These are phyloP conservation scores for Coryphaenoides rupestris DNA, from an alignment of 2,113 vertebrate genomes.

Conservation along the genomic window DNA sequence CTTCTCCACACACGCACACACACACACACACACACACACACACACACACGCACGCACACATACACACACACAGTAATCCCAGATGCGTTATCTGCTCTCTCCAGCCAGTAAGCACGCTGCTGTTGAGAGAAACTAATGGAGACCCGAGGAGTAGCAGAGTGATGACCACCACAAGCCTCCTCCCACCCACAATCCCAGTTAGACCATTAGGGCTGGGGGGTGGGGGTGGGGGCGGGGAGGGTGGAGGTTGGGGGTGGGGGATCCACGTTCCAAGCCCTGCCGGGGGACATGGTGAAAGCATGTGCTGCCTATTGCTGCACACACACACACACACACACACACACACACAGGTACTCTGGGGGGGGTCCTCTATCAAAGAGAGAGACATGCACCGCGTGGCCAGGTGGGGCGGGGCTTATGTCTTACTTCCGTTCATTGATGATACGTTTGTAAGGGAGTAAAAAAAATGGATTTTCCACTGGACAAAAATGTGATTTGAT, in stretches of 20 bases:
- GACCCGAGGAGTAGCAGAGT: conserved; percentile 7
- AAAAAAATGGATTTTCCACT: no score
- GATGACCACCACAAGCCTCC: conserved; percentile 59
- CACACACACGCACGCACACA: neutral
- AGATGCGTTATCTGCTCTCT: conserved; percentile 52
- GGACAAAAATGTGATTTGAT: no score
- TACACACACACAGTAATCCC: conserved; percentile 39
- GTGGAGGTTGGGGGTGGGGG: neutral
- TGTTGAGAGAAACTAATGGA: conserved; percentile 57
- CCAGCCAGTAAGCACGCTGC: conserved; percentile 51
- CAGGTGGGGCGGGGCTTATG: neutral
- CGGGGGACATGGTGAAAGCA: conserved; percentile 40
- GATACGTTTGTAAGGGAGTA: no score
- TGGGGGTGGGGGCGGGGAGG: neutral
- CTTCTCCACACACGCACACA: conserved; percentile 1
- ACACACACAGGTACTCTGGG: conserved; percentile 40
- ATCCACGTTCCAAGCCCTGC: conserved; percentile 46
- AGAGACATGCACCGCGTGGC: neutral
- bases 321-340: conserved; percentile 43
- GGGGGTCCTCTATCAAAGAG: conserved; percentile 14
- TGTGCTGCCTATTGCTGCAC: conserved; percentile 44
- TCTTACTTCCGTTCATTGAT: no score
- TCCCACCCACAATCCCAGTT: conserved; percentile 52
- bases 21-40: neutral
- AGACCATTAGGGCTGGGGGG: conserved; percentile 40